These are phyloP conservation scores for Hirtodrosophila cameraria DNA, from an alignment of 2,888 invertebrate species.

Conservation along the genomic window DNA sequence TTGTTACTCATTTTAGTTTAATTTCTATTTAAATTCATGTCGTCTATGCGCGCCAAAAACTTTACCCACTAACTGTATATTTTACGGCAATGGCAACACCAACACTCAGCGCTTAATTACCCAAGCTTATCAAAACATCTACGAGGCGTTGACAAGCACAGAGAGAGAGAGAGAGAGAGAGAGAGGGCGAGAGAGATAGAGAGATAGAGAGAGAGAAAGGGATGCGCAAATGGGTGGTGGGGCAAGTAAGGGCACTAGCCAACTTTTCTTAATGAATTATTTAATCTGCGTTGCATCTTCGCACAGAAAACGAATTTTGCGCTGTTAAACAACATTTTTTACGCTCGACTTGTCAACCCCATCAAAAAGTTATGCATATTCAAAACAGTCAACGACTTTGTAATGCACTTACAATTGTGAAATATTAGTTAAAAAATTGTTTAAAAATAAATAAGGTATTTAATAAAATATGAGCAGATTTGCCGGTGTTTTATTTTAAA, in stretches of 20 bases:
- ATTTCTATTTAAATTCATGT: slow-evolving; percentile 79
- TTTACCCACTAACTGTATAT: slow-evolving; percentile 55
- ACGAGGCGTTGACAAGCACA: slow-evolving; percentile 50
- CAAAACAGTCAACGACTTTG: neutral
- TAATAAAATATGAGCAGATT: too few species aligned
- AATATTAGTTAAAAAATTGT: neutral
- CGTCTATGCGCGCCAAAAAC: slow-evolving; percentile 63
- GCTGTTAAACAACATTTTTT: slow-evolving; percentile 69
- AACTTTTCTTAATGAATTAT: slow-evolving; percentile 78
- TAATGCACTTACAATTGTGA: slow-evolving; percentile 17
- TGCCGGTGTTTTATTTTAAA: too few species aligned
- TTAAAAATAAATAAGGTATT: too few species aligned
- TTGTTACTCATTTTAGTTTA: slow-evolving; percentile 74
- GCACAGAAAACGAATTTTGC: slow-evolving; percentile 50
- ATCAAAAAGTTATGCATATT: slow-evolving; percentile 22
- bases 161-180: neutral
- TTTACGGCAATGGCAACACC: slow-evolving; percentile 50
- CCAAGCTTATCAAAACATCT: slow-evolving; percentile 79
- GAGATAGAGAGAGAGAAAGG: slow-evolving; percentile 1
- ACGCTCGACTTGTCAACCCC: slow-evolving; percentile 72
- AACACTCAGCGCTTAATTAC: slow-evolving; percentile 74
- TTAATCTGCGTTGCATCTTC: slow-evolving; percentile 74
- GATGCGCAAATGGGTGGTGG: neutral
- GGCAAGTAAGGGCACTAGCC: slow-evolving; percentile 29
- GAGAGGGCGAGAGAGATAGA: neutral